These are phyloP conservation scores for Unio pictorum DNA, from an alignment of 2,888 invertebrate species.

Conservation along the genomic window DNA sequence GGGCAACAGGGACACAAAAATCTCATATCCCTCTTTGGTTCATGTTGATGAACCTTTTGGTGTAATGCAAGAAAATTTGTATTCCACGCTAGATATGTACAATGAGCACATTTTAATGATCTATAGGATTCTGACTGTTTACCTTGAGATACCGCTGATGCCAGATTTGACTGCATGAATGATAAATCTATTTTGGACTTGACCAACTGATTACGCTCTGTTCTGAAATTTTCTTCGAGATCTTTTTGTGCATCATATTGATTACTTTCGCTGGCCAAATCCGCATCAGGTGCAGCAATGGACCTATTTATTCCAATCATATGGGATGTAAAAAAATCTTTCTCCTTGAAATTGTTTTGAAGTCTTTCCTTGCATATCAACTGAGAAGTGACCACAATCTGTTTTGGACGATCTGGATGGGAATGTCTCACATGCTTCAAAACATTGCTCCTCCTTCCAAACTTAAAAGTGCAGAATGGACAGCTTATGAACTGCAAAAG, in stretches of 20 bases:
- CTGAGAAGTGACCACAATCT: conserved; percentile 58
- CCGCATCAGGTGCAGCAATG: no score
- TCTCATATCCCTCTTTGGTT: conserved; percentile 24
- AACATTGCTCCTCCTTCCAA: conserved; percentile 44
- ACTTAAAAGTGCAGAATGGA: conserved; percentile 57
- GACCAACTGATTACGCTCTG: no score
- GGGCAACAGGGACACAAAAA: conserved; percentile 43
- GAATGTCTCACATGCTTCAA: conserved; percentile 46
- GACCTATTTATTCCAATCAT: no score
- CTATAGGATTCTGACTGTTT: conserved; percentile 8
- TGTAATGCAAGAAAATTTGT: conserved; percentile 16
- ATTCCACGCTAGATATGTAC: conserved; percentile 29
- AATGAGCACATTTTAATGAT: conserved; percentile 21
- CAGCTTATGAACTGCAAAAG: conserved; percentile 59
- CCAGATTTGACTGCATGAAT: no score
- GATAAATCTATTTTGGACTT: no score
- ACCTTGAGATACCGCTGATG: no score
- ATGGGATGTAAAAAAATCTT: no score
- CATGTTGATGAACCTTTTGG: conserved; percentile 19
- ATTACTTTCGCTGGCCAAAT: no score
- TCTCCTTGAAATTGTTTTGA: no score
- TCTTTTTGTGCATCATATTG: no score
- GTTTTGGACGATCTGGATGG: conserved; percentile 58
- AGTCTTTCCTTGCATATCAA: conserved; percentile 57
- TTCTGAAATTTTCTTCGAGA: no score